Conservation (phyloP, 2,113 vertebrate species). For the Nipponia nippon region DNA sequence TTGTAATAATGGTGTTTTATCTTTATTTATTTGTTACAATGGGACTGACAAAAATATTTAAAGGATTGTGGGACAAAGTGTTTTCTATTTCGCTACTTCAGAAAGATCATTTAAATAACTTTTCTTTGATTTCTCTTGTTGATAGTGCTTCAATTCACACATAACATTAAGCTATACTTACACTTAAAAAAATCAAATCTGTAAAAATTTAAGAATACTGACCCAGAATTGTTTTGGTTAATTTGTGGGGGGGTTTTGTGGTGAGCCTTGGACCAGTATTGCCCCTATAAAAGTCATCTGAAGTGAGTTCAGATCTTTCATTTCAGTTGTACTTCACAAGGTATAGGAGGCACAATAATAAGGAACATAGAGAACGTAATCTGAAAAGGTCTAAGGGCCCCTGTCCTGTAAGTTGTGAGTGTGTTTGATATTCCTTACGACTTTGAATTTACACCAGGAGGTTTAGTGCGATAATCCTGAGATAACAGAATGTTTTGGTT, state of each 20-base stretch:
- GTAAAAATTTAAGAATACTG: not conserved
- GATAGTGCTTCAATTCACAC: not conserved
- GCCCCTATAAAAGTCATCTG: not conserved
- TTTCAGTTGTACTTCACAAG: not conserved
- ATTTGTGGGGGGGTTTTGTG: not conserved
- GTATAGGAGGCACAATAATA: not conserved
- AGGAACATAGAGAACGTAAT: not conserved
- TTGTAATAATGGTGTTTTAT: not conserved
- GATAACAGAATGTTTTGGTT: not conserved
- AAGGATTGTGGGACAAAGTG: not conserved
- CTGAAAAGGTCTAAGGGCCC: not conserved
- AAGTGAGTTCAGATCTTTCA: not conserved
- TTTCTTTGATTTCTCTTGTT: not conserved
- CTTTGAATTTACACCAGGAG: not conserved
- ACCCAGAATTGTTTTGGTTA: not conserved
- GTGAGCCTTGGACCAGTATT: not conserved
- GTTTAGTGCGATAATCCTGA: not conserved
- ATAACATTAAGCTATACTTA: not conserved
- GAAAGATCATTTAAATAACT: not conserved
- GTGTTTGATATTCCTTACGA: not conserved
- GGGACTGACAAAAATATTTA: not conserved
- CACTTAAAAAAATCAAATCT: not conserved
- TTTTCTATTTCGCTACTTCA: not conserved
- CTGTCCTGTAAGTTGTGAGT: not conserved
- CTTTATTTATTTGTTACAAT: not conserved